Conservation (phyloP, 2,113 vertebrate species). For the Gallinago undulata region DNA sequence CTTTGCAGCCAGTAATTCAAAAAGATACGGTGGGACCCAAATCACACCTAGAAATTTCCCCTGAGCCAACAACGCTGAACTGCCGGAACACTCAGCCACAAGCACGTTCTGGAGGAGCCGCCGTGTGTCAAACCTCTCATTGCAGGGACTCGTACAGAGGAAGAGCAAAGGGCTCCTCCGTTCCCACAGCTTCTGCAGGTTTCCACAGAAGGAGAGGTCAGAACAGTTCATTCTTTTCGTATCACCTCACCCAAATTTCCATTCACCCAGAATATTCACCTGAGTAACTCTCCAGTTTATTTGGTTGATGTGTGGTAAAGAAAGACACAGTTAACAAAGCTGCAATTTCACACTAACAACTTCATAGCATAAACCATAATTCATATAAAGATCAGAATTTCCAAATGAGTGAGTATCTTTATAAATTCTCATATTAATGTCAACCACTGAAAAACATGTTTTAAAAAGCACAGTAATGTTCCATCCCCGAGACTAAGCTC, state of each 20-base stretch:
- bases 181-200: background rate
- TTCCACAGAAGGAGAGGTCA: background rate
- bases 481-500: background rate
- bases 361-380: background rate
- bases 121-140: background rate
- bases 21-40: background rate
- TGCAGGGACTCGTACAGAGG: background rate
- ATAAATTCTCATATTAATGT: background rate
- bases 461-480: background rate
- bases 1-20: background rate
- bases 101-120: background rate
- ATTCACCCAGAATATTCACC: slow-evolving; percentile 38
- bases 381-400: background rate
- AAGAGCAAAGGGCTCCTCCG: background rate
- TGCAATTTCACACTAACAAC: background rate
- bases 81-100: background rate
- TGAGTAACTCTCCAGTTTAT: background rate
- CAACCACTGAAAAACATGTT: background rate
- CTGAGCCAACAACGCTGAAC: background rate
- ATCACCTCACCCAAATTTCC: background rate
- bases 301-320: background rate
- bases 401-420: background rate
- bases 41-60: background rate
- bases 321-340: background rate
- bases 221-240: background rate